Base-by-base conservation (phyloP, 1,140 invertebrate species). In the Leptopilina clavipes region DNA sequence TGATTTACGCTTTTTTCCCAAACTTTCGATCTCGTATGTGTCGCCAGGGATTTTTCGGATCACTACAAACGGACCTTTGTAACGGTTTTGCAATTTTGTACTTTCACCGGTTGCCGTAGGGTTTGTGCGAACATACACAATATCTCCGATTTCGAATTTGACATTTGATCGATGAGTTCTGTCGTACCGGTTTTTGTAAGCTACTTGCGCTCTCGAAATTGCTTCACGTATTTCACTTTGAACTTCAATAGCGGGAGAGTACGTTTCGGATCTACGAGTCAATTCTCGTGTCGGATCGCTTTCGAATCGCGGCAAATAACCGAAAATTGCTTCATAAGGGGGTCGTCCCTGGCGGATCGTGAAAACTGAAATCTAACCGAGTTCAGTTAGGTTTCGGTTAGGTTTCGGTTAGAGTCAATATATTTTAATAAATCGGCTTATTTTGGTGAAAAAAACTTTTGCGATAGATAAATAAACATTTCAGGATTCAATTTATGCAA, bases 171-270 rank as follows among this genome's bases (percentile, higher is more conserved):
- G 72, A 52, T 74, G 76, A 45, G 31, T 70, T 22, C 5, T 40
- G 22, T 78, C 76, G 17, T 75, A 78, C 3, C 73, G 48, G 3
- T 48, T 40, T 54, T 78, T 78, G 12, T 77, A 77, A 14, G 19
- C 56, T 0, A 12, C 1, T 72, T 78, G 76, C 1, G 45, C 65
- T 52, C 18, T 14, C 0, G 37, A 9, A 8, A 74, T 74, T 3
- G 72, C 37, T 14, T 78, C 76, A 10, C 73, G 72, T 5, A 77
- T 56, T 65, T 78, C 73, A 3, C 37, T 56, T 17, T 74, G 76
- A 18, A 74, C 48, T 59, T 74, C 71, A 3, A 18, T 73, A 0
- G 73, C 18, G 0, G 73, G 73, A 44, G 43, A 14, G 14, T 78
- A 78, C 0, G 17, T 65, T 14, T 75, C 76, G 0, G 76, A 75